Percentiles rank a stretch among this genome's conserved stretches.
Evolutionary conservation across 2,797 vertebrate genomes (phyloP).

Genomic region (Xenentodon cancila): DNA sequence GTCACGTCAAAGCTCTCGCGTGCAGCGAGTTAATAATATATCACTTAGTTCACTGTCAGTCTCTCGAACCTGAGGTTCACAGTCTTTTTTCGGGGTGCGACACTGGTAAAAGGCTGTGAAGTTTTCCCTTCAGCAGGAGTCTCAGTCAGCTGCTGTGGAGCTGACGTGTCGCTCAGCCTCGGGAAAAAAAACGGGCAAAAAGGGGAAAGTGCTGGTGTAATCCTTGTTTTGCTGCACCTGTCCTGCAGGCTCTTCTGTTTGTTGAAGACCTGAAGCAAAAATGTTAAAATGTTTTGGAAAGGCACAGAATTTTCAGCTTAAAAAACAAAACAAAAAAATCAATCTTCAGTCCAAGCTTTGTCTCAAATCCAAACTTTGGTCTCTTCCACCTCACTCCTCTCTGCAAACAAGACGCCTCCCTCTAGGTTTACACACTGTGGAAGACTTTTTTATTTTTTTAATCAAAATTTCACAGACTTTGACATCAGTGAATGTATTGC

Average conservation of each 20-base stretch:
- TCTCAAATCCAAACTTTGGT: not conserved
- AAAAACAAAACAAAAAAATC: not conserved
- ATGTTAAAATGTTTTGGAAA: not conserved
- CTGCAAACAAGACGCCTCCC: conserved; percentile 15
- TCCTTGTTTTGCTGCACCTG: not conserved
- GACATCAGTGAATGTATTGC: conserved; percentile 47
- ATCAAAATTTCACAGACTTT: conserved; percentile 26
- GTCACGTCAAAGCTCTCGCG: conserved; percentile 14
- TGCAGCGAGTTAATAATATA: conserved; percentile 38
- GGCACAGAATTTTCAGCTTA: not conserved
- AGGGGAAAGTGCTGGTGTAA: not conserved
- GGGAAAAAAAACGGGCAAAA: conserved; percentile 13
- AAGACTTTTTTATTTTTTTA: conserved; percentile 29
- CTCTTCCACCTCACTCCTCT: conserved; percentile 16
- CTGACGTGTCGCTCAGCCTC: conserved; percentile 29
- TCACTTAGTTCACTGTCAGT: conserved; percentile 38
- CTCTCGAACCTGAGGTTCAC: conserved; percentile 39
- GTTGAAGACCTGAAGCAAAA: not conserved
- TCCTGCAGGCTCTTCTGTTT: not conserved
- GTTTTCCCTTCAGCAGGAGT: conserved; percentile 20
- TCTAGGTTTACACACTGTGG: conserved; percentile 18
- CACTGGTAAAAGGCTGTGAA: conserved; percentile 43
- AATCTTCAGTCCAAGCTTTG: not conserved
- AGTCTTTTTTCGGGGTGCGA: conserved; percentile 56
- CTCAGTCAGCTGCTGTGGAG: conserved; percentile 26